Evolutionary conservation across 2,113 vertebrate genomes (phyloP).

Genomic region (Ibidorhyncha struthersii): DNA sequence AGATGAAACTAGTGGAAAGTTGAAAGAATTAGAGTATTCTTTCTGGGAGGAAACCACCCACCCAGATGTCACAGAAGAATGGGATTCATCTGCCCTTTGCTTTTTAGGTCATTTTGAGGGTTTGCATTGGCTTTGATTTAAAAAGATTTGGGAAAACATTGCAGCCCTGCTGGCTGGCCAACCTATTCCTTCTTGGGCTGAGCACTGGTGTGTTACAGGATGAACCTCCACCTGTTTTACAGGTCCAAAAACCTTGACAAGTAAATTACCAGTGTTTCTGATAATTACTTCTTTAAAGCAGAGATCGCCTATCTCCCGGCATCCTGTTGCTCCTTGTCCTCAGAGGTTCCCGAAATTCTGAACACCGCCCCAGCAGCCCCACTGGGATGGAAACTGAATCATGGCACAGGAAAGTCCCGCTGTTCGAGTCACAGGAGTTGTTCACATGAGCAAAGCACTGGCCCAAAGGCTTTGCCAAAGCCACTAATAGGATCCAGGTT

Average conservation of each 20-base stretch:
- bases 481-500: conserved; percentile 49
- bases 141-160: background rate
- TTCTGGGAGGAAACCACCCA: background rate
- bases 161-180: background rate
- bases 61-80: background rate
- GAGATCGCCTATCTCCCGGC: background rate
- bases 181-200: background rate
- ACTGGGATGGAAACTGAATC: background rate
- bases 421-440: background rate
- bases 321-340: background rate
- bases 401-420: background rate
- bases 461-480: conserved; percentile 15
- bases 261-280: accelerated
- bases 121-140: background rate
- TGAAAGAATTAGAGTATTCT: background rate
- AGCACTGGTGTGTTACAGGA: background rate
- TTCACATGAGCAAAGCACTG: background rate
- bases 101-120: background rate
- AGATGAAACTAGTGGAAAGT: background rate
- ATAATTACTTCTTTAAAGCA: background rate
- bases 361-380: accelerated
- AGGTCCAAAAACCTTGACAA: background rate
- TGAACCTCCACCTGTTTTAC: background rate
- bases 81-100: background rate
- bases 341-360: background rate